Conservation (phyloP, 1,140 invertebrate species). For the Oscheius sp. region DNA sequence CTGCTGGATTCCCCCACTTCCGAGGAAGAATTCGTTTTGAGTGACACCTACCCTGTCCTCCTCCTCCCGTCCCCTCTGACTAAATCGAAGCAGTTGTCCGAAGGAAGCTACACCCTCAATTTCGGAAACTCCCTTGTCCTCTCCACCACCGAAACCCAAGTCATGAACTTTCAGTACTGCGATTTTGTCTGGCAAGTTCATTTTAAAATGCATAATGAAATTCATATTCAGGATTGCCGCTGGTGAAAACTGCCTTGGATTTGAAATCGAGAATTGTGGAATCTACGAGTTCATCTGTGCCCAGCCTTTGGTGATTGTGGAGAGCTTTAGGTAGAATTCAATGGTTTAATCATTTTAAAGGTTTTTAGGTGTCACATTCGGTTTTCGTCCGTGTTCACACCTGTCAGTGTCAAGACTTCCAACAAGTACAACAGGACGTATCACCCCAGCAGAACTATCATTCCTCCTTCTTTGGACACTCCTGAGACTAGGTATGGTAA, state of each 20-base stretch:
- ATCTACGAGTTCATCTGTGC: conserved; percentile 12
- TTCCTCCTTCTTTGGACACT: not conserved
- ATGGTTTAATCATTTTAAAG: too few species aligned
- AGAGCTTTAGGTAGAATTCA: conserved; percentile 16
- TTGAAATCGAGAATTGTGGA: conserved; percentile 11
- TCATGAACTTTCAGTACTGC: not conserved
- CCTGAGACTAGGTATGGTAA: conserved; percentile 14
- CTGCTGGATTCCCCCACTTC: too few species aligned
- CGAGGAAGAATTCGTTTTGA: not conserved
- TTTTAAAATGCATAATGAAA: not conserved
- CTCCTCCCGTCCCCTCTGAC: conserved; percentile 8
- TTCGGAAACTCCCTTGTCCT: not conserved
- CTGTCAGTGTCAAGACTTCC: conserved; percentile 10
- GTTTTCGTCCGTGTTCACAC: conserved; percentile 19
- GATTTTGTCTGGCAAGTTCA: not conserved
- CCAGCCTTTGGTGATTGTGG: conserved; percentile 11
- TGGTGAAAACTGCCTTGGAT: conserved; percentile 22
- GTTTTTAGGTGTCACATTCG: conserved; percentile 21
- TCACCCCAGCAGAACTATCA: conserved; percentile 5
- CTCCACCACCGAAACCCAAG: not conserved
- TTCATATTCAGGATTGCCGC: conserved; percentile 12
- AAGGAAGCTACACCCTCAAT: conserved; percentile 12
- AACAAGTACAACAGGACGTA: conserved; percentile 16
- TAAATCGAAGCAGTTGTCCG: conserved; percentile 17
- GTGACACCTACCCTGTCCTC: not conserved